These are phyloP conservation scores for Etheostoma spectabile DNA, from an alignment of 2,113 vertebrate genomes.

Conservation along the genomic window DNA sequence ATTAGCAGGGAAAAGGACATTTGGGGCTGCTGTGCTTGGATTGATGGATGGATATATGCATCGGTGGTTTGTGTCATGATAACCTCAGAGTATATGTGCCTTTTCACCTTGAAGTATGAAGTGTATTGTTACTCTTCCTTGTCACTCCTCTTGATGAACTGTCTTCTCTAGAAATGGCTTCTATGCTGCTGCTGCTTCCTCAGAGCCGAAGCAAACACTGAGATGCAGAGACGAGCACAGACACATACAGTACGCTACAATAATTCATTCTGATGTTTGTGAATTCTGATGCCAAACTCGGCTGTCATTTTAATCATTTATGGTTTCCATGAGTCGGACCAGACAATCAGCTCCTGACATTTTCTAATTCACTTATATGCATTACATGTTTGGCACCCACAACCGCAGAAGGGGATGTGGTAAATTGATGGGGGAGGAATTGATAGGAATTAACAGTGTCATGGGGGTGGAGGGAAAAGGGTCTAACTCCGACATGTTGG, in stretches of 20 bases:
- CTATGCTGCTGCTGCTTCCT: slow-evolving; percentile 16
- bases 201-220: not conserved
- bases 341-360: slow-evolving; percentile 37
- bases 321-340: slow-evolving; percentile 6
- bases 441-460: slow-evolving; percentile 42
- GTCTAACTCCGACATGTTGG: slow-evolving; percentile 40
- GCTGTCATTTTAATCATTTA: slow-evolving; percentile 18
- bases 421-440: slow-evolving; percentile 29
- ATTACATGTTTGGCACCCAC: slow-evolving; percentile 45
- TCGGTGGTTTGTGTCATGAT: slow-evolving; percentile 42
- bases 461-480: slow-evolving; percentile 23
- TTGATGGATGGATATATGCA: slow-evolving; percentile 37
- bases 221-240: slow-evolving; percentile 12
- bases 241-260: not conserved
- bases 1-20: slow-evolving; percentile 4
- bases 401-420: slow-evolving; percentile 10
- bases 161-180: slow-evolving; percentile 49
- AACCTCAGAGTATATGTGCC: slow-evolving; percentile 33
- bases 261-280: not conserved
- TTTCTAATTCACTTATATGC: slow-evolving; percentile 25
- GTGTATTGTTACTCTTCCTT: slow-evolving; percentile 50
- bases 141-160: slow-evolving; percentile 55
- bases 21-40: slow-evolving; percentile 10
- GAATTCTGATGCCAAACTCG: too few species aligned
- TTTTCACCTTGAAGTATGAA: slow-evolving; percentile 59